These are phyloP conservation scores for Ylistrum balloti DNA, from an alignment of 1,140 invertebrate genomes.

Conservation along the genomic window DNA sequence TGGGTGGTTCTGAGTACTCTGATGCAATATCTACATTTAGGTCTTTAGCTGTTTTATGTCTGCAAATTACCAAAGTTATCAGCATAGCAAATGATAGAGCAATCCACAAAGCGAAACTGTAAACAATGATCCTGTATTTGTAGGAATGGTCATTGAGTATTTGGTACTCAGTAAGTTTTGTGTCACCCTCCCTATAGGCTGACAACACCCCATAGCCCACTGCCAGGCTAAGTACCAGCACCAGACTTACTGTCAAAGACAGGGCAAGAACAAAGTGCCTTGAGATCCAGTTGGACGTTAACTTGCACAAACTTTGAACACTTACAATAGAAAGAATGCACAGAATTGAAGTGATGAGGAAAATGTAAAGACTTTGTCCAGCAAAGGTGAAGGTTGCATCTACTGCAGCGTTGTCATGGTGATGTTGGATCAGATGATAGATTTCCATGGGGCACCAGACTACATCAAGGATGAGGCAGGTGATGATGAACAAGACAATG, in stretches of 20 bases:
- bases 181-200: conserved; percentile 2
- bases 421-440: conserved; percentile 68
- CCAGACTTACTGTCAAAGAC: conserved; percentile 7
- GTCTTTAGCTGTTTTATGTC: conserved; percentile 2
- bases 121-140: conserved; percentile 53
- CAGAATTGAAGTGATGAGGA: conserved; percentile 66
- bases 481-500: conserved; percentile 70
- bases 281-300: conserved; percentile 29
- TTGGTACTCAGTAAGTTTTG: conserved; percentile 13
- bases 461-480: conserved; percentile 69
- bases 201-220: conserved; percentile 59
- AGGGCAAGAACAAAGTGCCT: neutral
- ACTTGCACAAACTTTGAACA: conserved; percentile 63
- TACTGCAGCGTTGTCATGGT: conserved; percentile 57
- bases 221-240: conserved; percentile 47
- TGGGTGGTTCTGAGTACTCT: conserved; percentile 56
- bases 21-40: conserved; percentile 45
- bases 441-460: conserved; percentile 77
- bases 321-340: conserved; percentile 63
- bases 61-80: neutral
- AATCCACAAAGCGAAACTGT: conserved; percentile 46
- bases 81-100: neutral
- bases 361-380: conserved; percentile 70
- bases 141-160: conserved; percentile 56
- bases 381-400: conserved; percentile 64